Evolutionary conservation across 64 coral and sea anemone genomes (phyloP).

Genomic region (Actinia tenebrosa): DNA sequence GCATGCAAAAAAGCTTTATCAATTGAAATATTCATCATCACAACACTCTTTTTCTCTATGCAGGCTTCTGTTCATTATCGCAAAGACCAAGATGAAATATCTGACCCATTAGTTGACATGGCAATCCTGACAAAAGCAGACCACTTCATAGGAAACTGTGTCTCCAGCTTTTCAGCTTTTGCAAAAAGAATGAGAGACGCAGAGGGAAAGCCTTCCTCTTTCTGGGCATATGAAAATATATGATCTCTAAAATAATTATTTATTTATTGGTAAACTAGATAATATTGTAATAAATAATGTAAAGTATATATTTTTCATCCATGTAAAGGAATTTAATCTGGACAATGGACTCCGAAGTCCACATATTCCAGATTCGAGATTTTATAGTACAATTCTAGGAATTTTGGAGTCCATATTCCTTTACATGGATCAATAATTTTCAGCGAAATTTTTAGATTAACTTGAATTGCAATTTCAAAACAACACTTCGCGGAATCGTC

Average conservation of each 20-base stretch:
- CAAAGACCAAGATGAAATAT: conserved; percentile 38
- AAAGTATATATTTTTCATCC: background rate
- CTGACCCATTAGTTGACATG: conserved; percentile 79
- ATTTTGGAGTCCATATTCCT: background rate
- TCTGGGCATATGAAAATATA: conserved; percentile 71
- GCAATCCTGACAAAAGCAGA: conserved; percentile 82
- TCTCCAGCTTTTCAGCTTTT: conserved; percentile 95
- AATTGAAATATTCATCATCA: too few relatives aligned
- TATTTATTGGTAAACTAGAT: background rate
- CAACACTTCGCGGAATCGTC: background rate
- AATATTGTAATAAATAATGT: too few relatives aligned
- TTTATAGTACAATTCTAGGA: background rate
- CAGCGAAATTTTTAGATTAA: background rate
- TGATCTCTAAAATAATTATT: background rate
- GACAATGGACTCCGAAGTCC: background rate
- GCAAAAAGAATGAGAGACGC: conserved; percentile 82
- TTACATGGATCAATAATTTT: background rate
- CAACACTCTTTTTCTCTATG: background rate
- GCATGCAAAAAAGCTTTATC: too few relatives aligned
- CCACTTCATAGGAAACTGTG: conserved; percentile 95
- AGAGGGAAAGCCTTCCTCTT: conserved; percentile 63
- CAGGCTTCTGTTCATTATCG: conserved; percentile 83
- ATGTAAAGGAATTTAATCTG: background rate
- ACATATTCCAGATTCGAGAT: background rate
- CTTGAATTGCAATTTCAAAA: background rate